Evolutionary conservation across 2,113 vertebrate genomes (phyloP).

Genomic region (Notiomystis cincta): DNA sequence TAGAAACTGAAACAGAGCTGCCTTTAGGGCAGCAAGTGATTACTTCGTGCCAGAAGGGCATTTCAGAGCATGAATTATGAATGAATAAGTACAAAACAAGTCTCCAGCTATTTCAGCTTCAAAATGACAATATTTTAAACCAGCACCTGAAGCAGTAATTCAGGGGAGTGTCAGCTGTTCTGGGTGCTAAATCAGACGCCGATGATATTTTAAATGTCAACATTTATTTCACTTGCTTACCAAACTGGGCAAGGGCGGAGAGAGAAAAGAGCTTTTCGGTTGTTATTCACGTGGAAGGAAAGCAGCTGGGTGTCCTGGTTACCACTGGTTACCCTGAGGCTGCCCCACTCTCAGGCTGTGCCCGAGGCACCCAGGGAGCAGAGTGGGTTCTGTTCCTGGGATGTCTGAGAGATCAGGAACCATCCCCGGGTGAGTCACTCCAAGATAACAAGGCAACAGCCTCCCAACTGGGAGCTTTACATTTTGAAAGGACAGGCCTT

Average conservation of each 20-base stretch:
- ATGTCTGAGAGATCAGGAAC: background rate
- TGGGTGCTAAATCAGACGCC: background rate
- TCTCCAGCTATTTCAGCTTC: background rate
- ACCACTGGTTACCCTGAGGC: background rate
- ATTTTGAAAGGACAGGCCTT: background rate
- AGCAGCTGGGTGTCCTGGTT: background rate
- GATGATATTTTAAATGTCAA: slow-evolving; percentile 1
- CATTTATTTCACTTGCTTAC: background rate
- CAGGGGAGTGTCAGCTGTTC: background rate
- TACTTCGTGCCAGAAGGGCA: background rate
- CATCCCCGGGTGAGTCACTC: background rate
- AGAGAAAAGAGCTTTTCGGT: background rate
- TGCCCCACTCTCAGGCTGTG: background rate
- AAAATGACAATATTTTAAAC: background rate
- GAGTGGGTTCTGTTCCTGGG: background rate
- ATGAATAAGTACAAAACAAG: background rate
- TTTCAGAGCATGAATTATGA: background rate
- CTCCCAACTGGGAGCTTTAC: background rate
- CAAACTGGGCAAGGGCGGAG: background rate
- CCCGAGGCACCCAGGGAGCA: background rate
- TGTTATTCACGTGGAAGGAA: background rate
- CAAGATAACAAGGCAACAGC: background rate
- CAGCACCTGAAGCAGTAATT: background rate
- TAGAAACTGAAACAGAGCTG: background rate
- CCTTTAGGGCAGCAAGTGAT: background rate